Evolutionary conservation across 2,797 vertebrate genomes (phyloP).

Genomic region (Lycodopsis pacificus): DNA sequence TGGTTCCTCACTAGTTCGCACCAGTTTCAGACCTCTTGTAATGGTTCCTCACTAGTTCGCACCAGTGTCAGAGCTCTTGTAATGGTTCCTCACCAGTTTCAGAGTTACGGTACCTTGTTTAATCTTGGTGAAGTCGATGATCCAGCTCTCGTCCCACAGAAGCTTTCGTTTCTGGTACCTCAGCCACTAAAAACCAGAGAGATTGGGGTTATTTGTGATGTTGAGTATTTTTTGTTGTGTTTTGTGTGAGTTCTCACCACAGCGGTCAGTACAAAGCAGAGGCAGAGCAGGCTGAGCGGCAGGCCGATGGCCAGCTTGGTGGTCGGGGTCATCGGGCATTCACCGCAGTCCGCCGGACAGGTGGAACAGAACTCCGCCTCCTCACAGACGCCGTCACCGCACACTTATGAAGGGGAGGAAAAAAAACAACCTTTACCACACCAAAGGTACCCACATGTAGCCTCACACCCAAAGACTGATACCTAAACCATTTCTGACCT

Average conservation of each 20-base stretch:
- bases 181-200: conserved; percentile 80
- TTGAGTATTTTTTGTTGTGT: too few relatives aligned
- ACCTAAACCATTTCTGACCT: too few relatives aligned
- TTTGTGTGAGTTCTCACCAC: conserved; percentile 70
- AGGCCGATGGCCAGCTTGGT: conserved; percentile 82
- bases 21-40: too few relatives aligned
- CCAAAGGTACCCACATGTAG: too few relatives aligned
- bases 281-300: conserved; percentile 82
- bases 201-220: not conserved
- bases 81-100: not conserved
- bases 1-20: not conserved
- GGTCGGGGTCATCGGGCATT: conserved; percentile 81
- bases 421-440: not conserved
- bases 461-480: not conserved
- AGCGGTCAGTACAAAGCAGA: conserved; percentile 81
- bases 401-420: conserved; percentile 63
- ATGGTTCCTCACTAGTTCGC: not conserved
- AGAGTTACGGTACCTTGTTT: conserved; percentile 82
- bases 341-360: conserved; percentile 87
- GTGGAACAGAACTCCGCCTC: conserved; percentile 85
- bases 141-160: conserved; percentile 91
- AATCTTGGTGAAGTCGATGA: conserved; percentile 87
- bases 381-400: conserved; percentile 86
- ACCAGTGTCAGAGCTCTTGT: not conserved
- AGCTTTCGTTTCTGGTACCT: conserved; percentile 91